phyloP scores from a whole-genome alignment of 2,797 vertebrate species.

The Hoplostethus atlanticus region DNA sequence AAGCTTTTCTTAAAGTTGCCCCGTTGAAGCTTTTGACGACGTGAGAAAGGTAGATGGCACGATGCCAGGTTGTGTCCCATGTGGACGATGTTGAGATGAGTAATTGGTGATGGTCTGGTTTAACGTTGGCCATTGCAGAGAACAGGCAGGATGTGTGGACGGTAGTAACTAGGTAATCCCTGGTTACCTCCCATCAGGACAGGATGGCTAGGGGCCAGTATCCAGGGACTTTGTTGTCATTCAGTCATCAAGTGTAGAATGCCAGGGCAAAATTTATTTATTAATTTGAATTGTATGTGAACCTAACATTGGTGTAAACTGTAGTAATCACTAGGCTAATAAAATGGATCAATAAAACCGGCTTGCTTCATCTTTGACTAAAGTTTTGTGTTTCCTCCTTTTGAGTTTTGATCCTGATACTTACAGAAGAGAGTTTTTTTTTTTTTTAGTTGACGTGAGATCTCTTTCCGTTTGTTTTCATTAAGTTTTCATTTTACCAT shows the following conservation, averaged over 20 bases:
- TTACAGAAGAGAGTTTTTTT: conserved; percentile 34
- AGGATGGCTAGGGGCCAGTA: neutral
- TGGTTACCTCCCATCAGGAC: neutral
- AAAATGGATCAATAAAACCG: conserved; percentile 85
- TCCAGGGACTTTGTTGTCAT: conserved; percentile 22
- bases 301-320: conserved; percentile 93
- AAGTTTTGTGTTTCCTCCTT: neutral
- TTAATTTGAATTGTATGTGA: conserved; percentile 90
- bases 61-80: neutral
- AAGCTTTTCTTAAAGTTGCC: conserved; percentile 35
- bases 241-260: conserved; percentile 22
- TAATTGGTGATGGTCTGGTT: conserved; percentile 10
- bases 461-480: conserved; percentile 70
- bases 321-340: conserved; percentile 92
- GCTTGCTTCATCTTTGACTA: conserved; percentile 86
- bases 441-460: conserved; percentile 66
- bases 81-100: conserved; percentile 7
- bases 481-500: conserved; percentile 85
- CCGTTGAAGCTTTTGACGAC: conserved; percentile 36
- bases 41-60: neutral
- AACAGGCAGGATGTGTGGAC: conserved; percentile 20
- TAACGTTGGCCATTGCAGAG: conserved; percentile 5
- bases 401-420: conserved; percentile 34
- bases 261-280: conserved; percentile 81
- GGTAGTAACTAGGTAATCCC: conserved; percentile 14